Evolutionary conservation across 2,113 vertebrate genomes (phyloP), one percentile per base, ranked within the genome.

Genomic region (Boleophthalmus pectinirostris): DNA sequence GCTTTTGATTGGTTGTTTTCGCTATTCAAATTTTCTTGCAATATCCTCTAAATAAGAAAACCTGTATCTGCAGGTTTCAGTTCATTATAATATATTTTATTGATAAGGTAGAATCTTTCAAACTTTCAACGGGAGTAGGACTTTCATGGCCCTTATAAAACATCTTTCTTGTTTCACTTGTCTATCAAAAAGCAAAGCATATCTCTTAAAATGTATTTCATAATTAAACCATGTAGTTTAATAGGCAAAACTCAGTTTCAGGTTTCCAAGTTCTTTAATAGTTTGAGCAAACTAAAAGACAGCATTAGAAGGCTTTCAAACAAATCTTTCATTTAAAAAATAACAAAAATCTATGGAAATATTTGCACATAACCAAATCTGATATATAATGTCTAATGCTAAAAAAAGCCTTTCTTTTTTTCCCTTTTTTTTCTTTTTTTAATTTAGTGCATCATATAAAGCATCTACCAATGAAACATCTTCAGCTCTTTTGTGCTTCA

Each of bases 401-500:
- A 66, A 80, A 78, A 20, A 75, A 70, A 45, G n/a, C 13, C 53
- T 68, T 64, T 82, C n/a, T n/a, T n/a, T n/a, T n/a, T n/a, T n/a
- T n/a, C n/a, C n/a, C n/a, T n/a, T 29, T 29, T 2, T 29, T 2
- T 29, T 29, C 4, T 29, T 2, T 29, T 47, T 49, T 74, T 61
- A 68, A 77, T 82, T 72, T 60, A 86, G 68, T 69, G 85, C 57
- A 82, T 85, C 66, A 70, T 69, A 77, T 65, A 82, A 86, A 89
- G 24, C 61, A 82, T 75, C 69, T 78, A 78, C 71, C 82, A 83
- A 90, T 83, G 49, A 87, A 74, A 71, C 56, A 70, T 35, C 79
- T 85, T 86, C 85, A 78, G 79, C 88, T 77, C 80, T 83, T 71
- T 79, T 83, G 75, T 87, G 80, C 81, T 90, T 90, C 85, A 81